These are phyloP conservation scores for Coleophora deauratella DNA, from an alignment of 2,888 invertebrate genomes.

Conservation along the genomic window DNA sequence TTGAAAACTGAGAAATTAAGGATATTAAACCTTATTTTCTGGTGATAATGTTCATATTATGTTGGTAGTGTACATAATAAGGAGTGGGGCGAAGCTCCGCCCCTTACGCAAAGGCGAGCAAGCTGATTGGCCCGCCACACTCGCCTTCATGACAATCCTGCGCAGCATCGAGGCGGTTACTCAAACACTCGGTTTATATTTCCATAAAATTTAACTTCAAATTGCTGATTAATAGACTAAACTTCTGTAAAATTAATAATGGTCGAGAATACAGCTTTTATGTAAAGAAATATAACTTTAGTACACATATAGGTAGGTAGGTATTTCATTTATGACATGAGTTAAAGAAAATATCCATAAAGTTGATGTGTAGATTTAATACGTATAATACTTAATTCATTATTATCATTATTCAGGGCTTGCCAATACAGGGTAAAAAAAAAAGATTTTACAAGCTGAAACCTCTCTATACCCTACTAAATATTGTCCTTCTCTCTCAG, in stretches of 20 bases:
- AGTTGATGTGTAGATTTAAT: no score
- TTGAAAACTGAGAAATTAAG: slow-evolving; percentile 13
- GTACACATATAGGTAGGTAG: no score
- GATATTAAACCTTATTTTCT: slow-evolving; percentile 22
- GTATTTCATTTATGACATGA: no score
- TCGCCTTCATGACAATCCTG: slow-evolving; percentile 53
- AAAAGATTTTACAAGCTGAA: no score
- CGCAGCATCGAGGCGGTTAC: slow-evolving; percentile 53
- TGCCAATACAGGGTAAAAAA: no score
- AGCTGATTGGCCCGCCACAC: slow-evolving; percentile 48
- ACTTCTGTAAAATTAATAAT: neutral
- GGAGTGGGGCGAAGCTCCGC: slow-evolving; percentile 43
- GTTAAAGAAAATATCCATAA: no score
- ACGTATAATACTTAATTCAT: no score
- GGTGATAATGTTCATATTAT: slow-evolving; percentile 22
- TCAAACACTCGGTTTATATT: slow-evolving; percentile 27
- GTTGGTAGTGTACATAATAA: slow-evolving; percentile 1
- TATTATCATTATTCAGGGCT: no score
- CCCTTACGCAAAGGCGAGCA: slow-evolving; percentile 52
- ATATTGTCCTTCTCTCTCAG: no score
- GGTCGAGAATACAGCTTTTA: slow-evolving; percentile 5
- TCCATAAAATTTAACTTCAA: slow-evolving; percentile 19
- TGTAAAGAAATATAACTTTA: no score
- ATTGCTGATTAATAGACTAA: neutral
- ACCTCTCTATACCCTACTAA: no score